Conservation (phyloP, 1,140 invertebrate genomes). For the Chymomyza costata region DNA sequence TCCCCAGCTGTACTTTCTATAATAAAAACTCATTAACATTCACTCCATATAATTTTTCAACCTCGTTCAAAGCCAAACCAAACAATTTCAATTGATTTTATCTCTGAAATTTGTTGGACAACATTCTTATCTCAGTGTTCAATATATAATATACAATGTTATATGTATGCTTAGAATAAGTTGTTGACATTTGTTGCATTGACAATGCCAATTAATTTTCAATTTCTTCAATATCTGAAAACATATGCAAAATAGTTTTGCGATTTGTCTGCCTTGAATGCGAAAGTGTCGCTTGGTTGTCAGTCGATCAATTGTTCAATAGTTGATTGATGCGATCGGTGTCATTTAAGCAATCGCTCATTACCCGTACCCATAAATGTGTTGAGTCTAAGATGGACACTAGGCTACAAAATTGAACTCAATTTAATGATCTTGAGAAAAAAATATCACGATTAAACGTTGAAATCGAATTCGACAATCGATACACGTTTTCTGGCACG, state of each 20-base stretch:
- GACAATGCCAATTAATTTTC: slow-evolving; percentile 42
- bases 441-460: too few species aligned
- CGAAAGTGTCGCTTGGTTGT: slow-evolving; percentile 18
- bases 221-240: slow-evolving; percentile 25
- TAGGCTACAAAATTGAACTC: too few species aligned
- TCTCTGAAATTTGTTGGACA: slow-evolving; percentile 41
- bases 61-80: slow-evolving; percentile 26
- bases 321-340: slow-evolving; percentile 58
- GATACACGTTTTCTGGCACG: too few species aligned
- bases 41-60: slow-evolving; percentile 50
- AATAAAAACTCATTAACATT: slow-evolving; percentile 50
- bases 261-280: slow-evolving; percentile 53
- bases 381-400: too few species aligned
- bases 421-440: too few species aligned
- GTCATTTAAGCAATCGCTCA: too few species aligned
- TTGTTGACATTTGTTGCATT: slow-evolving; percentile 41
- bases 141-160: slow-evolving; percentile 44
- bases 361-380: too few species aligned
- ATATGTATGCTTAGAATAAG: slow-evolving; percentile 10
- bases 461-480: too few species aligned
- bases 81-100: slow-evolving; percentile 49
- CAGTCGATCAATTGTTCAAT: slow-evolving; percentile 27
- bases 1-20: slow-evolving; percentile 29
- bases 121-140: too few species aligned
- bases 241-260: too few species aligned